Percentiles rank a stretch among this genome's conserved stretches.
Conservation (phyloP, 2,113 vertebrate species). For the Lasiurus cinereus region DNA sequence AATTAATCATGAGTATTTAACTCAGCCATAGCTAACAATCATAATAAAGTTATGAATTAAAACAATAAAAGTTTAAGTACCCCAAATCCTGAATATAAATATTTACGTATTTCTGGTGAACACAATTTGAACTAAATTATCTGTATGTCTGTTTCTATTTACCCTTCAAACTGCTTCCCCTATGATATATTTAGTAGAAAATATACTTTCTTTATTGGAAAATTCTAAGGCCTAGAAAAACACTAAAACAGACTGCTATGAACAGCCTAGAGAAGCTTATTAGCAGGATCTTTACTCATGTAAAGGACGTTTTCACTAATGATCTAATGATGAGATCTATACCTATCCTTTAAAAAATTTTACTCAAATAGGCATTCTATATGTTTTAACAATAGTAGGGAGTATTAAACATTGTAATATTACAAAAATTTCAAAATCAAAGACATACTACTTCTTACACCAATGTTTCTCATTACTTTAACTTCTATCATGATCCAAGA, state of each 20-base stretch:
- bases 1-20: neutral
- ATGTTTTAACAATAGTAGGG: neutral
- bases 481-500: neutral
- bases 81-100: neutral
- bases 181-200: constrained; percentile 23
- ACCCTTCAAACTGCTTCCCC: neutral
- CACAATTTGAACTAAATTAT: constrained; percentile 20
- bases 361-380: neutral
- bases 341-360: neutral
- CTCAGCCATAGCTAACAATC: neutral
- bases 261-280: neutral
- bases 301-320: neutral
- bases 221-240: constrained; percentile 3
- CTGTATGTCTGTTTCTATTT: neutral
- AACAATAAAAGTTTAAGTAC: neutral
- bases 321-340: neutral
- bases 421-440: constrained; percentile 17
- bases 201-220: neutral
- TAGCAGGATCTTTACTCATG: neutral
- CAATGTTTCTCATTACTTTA: neutral
- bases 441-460: neutral
- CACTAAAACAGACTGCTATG: neutral
- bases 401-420: neutral
- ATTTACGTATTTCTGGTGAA: neutral
- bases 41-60: neutral